Evolutionary conservation across 1,140 invertebrate genomes (phyloP).

Genomic region (Tyrophagus putrescentiae): DNA sequence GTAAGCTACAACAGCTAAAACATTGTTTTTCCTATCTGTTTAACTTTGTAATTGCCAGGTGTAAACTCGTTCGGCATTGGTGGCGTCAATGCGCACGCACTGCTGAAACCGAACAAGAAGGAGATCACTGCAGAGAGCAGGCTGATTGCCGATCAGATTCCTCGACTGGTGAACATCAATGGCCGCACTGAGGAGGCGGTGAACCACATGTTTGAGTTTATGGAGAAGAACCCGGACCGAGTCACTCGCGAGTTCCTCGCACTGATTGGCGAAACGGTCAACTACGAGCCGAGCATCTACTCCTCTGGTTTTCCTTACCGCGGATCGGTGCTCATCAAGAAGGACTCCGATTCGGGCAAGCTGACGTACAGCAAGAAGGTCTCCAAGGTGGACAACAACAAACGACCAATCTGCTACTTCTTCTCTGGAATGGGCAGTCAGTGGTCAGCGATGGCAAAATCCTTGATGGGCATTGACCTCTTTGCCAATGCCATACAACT

Average conservation of each 20-base stretch:
- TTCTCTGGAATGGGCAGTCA: conserved; percentile 94
- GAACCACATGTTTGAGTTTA: conserved; percentile 32
- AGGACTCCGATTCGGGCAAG: neutral
- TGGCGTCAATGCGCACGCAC: conserved; percentile 20
- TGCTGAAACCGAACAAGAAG: conserved; percentile 45
- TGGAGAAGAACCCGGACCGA: conserved; percentile 30
- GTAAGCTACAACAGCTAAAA: conserved; percentile 6
- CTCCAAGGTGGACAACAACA: neutral
- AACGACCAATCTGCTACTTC: conserved; percentile 42
- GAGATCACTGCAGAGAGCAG: conserved; percentile 26
- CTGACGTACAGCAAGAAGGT: conserved; percentile 13
- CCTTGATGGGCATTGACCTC: conserved; percentile 57
- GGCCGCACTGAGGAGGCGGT: conserved; percentile 31
- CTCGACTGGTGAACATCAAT: conserved; percentile 17
- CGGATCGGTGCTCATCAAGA: conserved; percentile 19
- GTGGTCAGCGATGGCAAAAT: conserved; percentile 80
- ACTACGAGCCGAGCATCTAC: conserved; percentile 8
- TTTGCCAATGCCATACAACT: conserved; percentile 60
- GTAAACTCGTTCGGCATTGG: conserved; percentile 24
- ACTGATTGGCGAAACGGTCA: conserved; percentile 12
- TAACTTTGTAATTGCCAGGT: conserved; percentile 35
- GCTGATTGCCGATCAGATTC: neutral
- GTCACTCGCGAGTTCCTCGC: conserved; percentile 24
- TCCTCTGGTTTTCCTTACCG: conserved; percentile 19
- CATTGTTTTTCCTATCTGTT: neutral